Conservation (phyloP, 2,113 vertebrate genomes). For the Rhynchomys soricoides region DNA sequence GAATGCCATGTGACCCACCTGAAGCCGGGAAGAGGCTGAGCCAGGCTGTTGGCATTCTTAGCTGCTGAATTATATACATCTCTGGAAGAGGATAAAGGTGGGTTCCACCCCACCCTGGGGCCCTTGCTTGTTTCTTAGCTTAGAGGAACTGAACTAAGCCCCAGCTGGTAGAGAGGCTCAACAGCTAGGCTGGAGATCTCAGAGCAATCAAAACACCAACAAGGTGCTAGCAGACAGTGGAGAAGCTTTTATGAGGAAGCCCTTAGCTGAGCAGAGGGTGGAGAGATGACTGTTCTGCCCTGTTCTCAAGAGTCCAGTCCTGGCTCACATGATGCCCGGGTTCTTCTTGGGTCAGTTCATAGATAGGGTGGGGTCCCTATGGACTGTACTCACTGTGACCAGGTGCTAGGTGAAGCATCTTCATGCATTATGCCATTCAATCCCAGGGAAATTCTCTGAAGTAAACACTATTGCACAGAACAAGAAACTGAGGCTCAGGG, state of each 20-base stretch:
- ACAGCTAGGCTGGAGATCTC: background rate
- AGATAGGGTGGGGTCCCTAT: background rate
- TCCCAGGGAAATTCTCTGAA: background rate
- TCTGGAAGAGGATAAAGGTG: background rate
- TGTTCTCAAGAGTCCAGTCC: background rate
- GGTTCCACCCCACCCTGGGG: too few species aligned
- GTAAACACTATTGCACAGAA: background rate
- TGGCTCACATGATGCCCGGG: background rate
- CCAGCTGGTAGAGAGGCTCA: background rate
- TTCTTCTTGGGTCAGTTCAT: background rate
- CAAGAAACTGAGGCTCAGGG: background rate
- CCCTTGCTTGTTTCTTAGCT: background rate
- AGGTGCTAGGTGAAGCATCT: background rate
- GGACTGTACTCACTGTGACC: background rate
- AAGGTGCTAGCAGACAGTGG: constrained; percentile 17
- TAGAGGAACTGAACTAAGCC: background rate
- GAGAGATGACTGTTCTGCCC: fast-evolving
- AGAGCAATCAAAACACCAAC: constrained; percentile 39
- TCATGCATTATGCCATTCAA: background rate
- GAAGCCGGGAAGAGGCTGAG: background rate
- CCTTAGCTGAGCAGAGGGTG: background rate
- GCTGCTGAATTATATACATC: too few species aligned
- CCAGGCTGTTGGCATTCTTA: background rate
- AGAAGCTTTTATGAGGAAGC: background rate
- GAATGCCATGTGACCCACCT: background rate